Base-by-base conservation (phyloP, 2,113 vertebrate species). In the Phaethon lepturus region DNA sequence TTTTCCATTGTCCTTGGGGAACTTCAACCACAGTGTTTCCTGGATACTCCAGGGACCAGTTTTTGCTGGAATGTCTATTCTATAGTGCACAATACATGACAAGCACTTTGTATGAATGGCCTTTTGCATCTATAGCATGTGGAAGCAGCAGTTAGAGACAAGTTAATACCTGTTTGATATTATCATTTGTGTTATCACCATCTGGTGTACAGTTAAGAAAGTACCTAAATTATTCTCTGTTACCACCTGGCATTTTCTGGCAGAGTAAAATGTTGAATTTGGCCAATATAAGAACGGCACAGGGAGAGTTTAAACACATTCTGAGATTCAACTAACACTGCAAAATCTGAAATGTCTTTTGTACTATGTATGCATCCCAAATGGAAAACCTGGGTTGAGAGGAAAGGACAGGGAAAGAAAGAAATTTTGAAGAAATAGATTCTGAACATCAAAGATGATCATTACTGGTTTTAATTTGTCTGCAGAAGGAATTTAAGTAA, bases 181-280 rank as follows among this genome's bases (percentile, higher is more conserved):
- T 91, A 82, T 93, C 90, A 56, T 79, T 90, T 79, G 10, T 90
- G 52, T 92, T 96, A 96, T 90, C 84, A 88, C 24, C 55, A 93
- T 77, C 81, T 88, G 82, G 17, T 59, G 19, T 42, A 55, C 33
- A 93, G 71, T 86, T 93, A 66, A 90, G 83, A 95, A 96, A 96
- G 80, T 77, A 90, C 81, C 77, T 94, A 86, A 94, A 86, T 85
- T 76, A 93, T 63, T 93, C 55, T 44, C 25, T 71, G 8, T 67
- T 96, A 84, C 50, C 83, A 92, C 88, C 75, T 95, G 93, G 88
- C 62, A 92, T 91, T 88, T 95, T 88, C 84, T 95, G 89, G 93
- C 84, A 90, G 42, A 66, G 71, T 47, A 52, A 76, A 76, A 73
- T 86, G 55, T 80, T 93, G 56, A 66, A 85, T 78, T 89, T 95